Base-by-base conservation (phyloP, 2,113 vertebrate genomes). In the Amazona vittata region DNA sequence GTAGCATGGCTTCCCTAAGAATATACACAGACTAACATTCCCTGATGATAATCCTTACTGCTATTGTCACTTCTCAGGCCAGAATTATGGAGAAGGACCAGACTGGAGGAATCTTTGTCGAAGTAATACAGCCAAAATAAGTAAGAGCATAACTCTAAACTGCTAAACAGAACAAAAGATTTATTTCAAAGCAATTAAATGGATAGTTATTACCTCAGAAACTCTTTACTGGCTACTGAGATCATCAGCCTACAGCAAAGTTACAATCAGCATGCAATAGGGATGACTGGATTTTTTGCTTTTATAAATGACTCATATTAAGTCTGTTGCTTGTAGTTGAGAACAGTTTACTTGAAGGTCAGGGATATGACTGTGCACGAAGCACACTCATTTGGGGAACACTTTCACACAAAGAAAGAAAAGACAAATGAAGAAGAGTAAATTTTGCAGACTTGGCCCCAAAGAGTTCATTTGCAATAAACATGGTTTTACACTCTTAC, bases 291-390 rank as follows among this genome's bases (percentile, higher is more conserved):
- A 83, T 73, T 88, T 96, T 96, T 89, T 96, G 17, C 74, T 49
- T 95, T 82, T 95, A 94, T 68, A 95, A 96, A 90, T 87, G 80
- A 79, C 68, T 78, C 83, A 81, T 81, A 83, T 85, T 85, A 94
- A 94, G 53, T 95, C 90, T 95, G 55, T 69, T 92, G 50, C 92
- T 93, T 94, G 29, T 68, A 96, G 85, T 94, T 94, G 68, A 65
- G 79, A 89, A 69, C 70, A 90, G 93, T 97, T 94, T 93, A 93
- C 41, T 93, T 67, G 94, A 91, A 94, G 90, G 96, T 95, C 89
- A 96, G 55, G 60, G 91, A 79, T 53, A 94, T 83, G 93, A 96
- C 62, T 75, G 50, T 83, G 80, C 81, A 88, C 65, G 73, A 95
- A 86, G 74, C 53, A 73, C 53, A 69, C 31, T 92, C 44, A 46